A percentile compares a stretch with the other conserved stretches of the same genome.
Conservation (phyloP, 2,888 invertebrate species). For the Deroplatys truncata region DNA sequence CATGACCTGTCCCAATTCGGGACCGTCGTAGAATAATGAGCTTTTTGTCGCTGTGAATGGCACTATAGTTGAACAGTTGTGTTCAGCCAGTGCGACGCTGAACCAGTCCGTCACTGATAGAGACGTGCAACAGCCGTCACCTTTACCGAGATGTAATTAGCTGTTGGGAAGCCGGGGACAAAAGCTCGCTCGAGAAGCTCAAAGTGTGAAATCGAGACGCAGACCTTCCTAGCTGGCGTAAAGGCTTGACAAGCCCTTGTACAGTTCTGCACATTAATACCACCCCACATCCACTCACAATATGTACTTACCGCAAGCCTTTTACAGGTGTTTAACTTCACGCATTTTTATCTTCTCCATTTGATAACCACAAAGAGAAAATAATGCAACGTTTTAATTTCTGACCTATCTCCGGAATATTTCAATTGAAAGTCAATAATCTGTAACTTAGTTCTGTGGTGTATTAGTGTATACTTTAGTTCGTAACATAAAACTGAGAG, state of each 20-base stretch:
- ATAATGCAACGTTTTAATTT: too few relatives aligned
- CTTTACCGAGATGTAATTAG: neutral
- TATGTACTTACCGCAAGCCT: too few relatives aligned
- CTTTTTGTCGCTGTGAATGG: too few relatives aligned
- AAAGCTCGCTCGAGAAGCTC: neutral
- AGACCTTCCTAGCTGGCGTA: neutral
- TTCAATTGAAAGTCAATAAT: too few relatives aligned
- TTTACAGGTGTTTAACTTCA: neutral
- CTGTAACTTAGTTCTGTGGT: too few relatives aligned
- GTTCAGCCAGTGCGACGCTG: neutral
- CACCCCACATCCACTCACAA: neutral
- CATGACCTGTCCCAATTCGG: too few relatives aligned
- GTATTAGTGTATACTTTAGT: too few relatives aligned
- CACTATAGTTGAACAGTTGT: too few relatives aligned
- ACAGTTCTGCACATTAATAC: neutral
- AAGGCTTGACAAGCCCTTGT: neutral
- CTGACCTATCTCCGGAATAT: too few relatives aligned
- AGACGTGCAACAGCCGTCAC: neutral
- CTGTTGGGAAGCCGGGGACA: neutral
- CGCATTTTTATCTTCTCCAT: neutral
- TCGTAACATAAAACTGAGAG: too few relatives aligned
- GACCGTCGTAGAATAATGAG: too few relatives aligned
- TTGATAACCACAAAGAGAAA: neutral
- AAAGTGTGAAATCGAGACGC: slow-evolving; percentile 8
- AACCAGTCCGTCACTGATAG: neutral